phyloP scores from a whole-genome alignment of 1,140 invertebrate species.

The Drosophila ananassae region DNA sequence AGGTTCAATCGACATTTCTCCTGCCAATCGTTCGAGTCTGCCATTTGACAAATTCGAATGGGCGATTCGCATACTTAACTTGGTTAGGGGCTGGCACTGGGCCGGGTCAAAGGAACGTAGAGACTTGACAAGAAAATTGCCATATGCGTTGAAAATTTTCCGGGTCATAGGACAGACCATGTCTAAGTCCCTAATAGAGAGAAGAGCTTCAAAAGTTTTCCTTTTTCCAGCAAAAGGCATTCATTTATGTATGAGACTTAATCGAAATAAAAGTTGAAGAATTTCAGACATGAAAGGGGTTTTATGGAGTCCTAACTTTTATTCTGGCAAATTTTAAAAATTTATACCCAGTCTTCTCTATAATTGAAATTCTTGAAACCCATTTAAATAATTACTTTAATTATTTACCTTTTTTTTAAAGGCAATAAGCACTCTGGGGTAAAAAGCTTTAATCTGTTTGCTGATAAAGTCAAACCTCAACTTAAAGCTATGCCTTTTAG shows the following conservation, averaged over 20 bases:
- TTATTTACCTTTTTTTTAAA: too few relatives aligned
- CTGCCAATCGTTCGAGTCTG: not conserved
- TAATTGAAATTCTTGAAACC: too few relatives aligned
- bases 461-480: not conserved
- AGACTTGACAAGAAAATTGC: conserved; percentile 74
- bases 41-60: conserved; percentile 44
- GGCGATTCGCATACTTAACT: conserved; percentile 3
- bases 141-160: conserved; percentile 76
- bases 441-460: not conserved
- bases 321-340: too few relatives aligned
- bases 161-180: conserved; percentile 33
- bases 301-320: too few relatives aligned
- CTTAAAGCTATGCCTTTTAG: conserved; percentile 1
- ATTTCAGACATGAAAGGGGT: too few relatives aligned
- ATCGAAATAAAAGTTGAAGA: not conserved
- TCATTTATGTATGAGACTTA: not conserved
- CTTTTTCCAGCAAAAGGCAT: conserved; percentile 6
- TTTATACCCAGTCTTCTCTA: too few relatives aligned
- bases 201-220: conserved; percentile 21
- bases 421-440: too few relatives aligned
- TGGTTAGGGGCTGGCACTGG: not conserved
- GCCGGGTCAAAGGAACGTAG: conserved; percentile 44
- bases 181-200: conserved; percentile 6
- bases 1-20: conserved; percentile 2
- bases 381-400: too few relatives aligned